These are phyloP conservation scores for Tachystola acroxantha DNA, from an alignment of 2,888 invertebrate species.

Conservation along the genomic window DNA sequence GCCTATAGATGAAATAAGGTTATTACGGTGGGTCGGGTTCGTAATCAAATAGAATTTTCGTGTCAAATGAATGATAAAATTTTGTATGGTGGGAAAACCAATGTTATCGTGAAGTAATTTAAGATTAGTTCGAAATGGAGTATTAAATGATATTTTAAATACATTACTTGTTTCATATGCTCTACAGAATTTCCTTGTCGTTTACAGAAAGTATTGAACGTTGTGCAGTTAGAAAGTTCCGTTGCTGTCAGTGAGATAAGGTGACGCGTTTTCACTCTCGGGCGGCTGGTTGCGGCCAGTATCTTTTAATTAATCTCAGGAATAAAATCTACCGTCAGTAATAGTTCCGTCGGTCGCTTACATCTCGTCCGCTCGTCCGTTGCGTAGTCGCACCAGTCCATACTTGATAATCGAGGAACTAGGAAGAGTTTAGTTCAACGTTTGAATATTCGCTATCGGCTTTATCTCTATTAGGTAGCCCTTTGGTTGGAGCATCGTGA, in stretches of 20 bases:
- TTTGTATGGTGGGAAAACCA: too few species aligned
- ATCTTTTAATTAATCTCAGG: constrained; percentile 75
- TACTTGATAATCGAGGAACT: constrained; percentile 24
- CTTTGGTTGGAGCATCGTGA: too few species aligned
- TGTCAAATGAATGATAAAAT: too few species aligned
- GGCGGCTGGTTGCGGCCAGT: constrained; percentile 41
- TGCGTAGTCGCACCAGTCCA: constrained; percentile 34
- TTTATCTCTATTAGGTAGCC: too few species aligned
- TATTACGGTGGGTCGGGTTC: too few species aligned
- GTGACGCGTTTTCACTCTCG: constrained; percentile 62
- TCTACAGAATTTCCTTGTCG: not conserved
- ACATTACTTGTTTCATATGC: constrained; percentile 36
- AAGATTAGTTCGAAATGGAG: too few species aligned
- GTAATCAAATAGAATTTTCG: too few species aligned
- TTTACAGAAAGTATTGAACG: constrained; percentile 21
- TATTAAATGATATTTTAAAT: too few species aligned
- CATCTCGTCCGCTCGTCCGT: constrained; percentile 33
- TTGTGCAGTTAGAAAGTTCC: constrained; percentile 29
- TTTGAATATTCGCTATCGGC: too few species aligned
- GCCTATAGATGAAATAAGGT: too few species aligned
- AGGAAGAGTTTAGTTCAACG: constrained; percentile 7
- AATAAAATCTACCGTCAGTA: constrained; percentile 61
- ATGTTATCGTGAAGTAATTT: too few species aligned
- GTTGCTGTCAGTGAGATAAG: constrained; percentile 35
- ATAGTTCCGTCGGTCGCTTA: constrained; percentile 54